Evolutionary conservation across 2,797 vertebrate genomes (phyloP), one percentile per base, ranked within the genome.

Genomic region (Lepidocolaptes lacrymiger): DNA sequence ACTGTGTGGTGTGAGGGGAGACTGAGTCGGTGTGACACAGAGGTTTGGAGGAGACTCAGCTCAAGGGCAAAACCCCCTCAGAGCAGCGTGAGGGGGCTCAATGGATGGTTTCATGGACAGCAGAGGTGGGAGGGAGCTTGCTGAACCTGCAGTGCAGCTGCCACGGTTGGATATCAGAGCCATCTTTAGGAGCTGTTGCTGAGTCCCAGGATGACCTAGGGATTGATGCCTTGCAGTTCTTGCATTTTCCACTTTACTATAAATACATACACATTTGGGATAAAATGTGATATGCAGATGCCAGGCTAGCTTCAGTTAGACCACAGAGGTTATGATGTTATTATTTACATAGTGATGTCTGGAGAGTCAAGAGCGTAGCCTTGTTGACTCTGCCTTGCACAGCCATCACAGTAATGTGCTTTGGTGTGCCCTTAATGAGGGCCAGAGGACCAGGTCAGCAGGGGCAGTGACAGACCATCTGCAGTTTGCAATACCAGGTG

Each of bases 401-500:
- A 44, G 41, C 63, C 3, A 0, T 46, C 76, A 7, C 28, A 9
- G 24, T 18, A 26, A n/a, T 30, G 48, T 36, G 56, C 78, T 52
- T 30, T 48, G 49, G 4, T 63, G 63, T 88, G 80, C 32, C 73
- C 76, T 63, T 76, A 76, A 41, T 1, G 28, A 91, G 87, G 75
- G 78, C 64, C 82, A 66, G 34, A 18, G 59, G 46, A 86, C 62
- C 48, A 80, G 93, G 34, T 83, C 72, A 14, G 43, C 27, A 37
- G 43, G 26, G 63, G 51, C 76, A 91, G 85, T 67, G 80, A 79
- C 83, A 86, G 41, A 86, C 48, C 75, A 72, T 85, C 89, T 92
- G 78, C 11, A 28, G 6, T 63, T 61, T 72, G 76, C 68, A 66
- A 9, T 26, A 54, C 39, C 68, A 86, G 87, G 90, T 80, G 61